Base-by-base conservation (phyloP, 2,888 invertebrate genomes). In the Petrophora chlorosata region DNA sequence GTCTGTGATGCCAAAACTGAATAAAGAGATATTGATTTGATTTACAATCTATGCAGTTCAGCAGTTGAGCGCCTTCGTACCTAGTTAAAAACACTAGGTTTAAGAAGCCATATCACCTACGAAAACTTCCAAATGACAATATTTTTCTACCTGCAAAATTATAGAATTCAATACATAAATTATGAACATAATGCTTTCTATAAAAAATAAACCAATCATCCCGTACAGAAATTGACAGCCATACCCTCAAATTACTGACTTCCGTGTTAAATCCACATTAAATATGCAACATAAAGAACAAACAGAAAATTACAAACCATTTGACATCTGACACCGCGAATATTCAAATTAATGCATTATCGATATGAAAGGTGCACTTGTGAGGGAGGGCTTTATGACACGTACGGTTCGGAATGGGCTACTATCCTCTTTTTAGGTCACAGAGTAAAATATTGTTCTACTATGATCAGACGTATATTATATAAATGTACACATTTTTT, bases 271-370 rank as follows among this genome's bases (percentile, higher is more conserved):
- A 79, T 77, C 34, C 67, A 71, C 74, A 79, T 80, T 73, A 80
- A 76, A 73, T 68, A 65, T 61, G 59, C 67, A 76, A 74, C 33
- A 43, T 73, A 75, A 72, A 63, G 69, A 70, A 85, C 78, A 83
- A 79, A 83, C 73, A 80, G 67, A 76, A 85, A 89, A 89, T 89
- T 89, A 89, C 83, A 76, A 85, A 86, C 83, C 87, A 86, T 88
- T 89, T 90, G 89, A 90, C 89, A 90, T 89, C 81, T 89, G 89
- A 90, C 89, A 89, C 89, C 85, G 88, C 87, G 89, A 89, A 89
- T 89, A 88, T 90, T 88, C 85, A 88, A 90, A 90, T 90, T 90
- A 89, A 87, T 85, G 90, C 85, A 86, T 90, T 89, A 88, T 80
- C 85, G 77, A 89, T 88, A 82, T 65, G 74, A 77, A 79, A 84